Conservation (phyloP, 2,888 invertebrate species). For the Cephus runcator region DNA sequence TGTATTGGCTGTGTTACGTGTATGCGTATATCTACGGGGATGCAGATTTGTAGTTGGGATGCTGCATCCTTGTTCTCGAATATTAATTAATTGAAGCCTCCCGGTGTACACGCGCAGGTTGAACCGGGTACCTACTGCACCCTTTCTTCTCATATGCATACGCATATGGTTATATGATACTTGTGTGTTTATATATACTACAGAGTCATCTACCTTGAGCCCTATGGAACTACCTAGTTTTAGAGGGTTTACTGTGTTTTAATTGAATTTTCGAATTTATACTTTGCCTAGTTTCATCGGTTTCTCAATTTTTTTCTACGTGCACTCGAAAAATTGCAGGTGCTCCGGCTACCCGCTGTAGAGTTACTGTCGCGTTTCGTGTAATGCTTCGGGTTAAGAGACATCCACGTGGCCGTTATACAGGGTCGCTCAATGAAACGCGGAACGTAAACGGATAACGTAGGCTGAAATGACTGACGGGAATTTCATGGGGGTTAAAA, state of each 20-base stretch:
- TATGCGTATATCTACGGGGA: not conserved
- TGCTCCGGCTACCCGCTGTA: not conserved
- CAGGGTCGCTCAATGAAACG: constrained; percentile 37
- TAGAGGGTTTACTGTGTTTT: too few relatives aligned
- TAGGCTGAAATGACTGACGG: constrained; percentile 32
- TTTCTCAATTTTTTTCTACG: not conserved
- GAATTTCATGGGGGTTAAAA: constrained; percentile 36
- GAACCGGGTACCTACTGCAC: not conserved
- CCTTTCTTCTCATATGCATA: not conserved
- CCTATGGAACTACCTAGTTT: too few relatives aligned
- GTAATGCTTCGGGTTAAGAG: not conserved
- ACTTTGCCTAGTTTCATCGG: not conserved
- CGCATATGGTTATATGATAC: not conserved
- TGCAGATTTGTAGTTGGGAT: constrained; percentile 31
- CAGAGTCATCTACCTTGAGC: not conserved
- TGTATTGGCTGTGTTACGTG: not conserved
- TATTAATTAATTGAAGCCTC: constrained; percentile 55
- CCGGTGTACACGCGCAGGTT: not conserved
- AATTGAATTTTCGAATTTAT: not conserved
- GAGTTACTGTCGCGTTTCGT: not conserved
- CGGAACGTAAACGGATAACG: constrained; percentile 38
- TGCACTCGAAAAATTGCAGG: not conserved
- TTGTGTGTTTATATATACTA: not conserved
- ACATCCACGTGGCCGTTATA: not conserved
- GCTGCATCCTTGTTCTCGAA: constrained; percentile 58